A percentile compares a stretch with the other conserved stretches of the same genome.
Evolutionary conservation across 2,888 invertebrate genomes (phyloP).

Genomic region (Tenodera sinensis): DNA sequence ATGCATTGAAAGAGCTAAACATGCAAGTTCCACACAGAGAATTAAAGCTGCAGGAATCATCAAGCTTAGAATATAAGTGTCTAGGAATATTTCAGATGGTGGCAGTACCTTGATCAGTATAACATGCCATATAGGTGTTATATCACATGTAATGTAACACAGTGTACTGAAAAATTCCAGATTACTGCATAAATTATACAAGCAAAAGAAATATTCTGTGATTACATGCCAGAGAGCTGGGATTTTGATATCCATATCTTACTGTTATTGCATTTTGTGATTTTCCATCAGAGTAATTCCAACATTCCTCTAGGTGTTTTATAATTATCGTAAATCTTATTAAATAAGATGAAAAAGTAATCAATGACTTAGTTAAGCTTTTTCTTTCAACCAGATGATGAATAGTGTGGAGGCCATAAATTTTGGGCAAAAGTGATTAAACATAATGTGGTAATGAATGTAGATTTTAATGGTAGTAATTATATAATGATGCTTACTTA

Average conservation of each 20-base stretch:
- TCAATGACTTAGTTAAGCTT: background rate
- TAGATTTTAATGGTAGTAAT: background rate
- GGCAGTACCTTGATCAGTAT: background rate
- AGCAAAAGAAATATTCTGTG: background rate
- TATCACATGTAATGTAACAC: background rate
- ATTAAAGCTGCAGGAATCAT: background rate
- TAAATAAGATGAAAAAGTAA: background rate
- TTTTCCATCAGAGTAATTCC: background rate
- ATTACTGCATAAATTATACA: background rate
- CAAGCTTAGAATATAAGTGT: background rate
- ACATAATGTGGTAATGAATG: background rate
- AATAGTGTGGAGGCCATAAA: no score
- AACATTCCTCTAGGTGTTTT: background rate
- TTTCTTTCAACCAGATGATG: background rate
- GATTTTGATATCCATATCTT: background rate
- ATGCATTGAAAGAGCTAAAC: background rate
- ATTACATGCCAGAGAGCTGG: background rate
- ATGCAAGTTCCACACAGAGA: background rate
- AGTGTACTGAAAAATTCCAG: background rate
- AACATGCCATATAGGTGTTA: background rate
- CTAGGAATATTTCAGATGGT: background rate
- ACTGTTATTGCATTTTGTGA: background rate
- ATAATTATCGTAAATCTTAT: background rate
- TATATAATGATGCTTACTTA: background rate
- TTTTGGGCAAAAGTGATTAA: background rate